Evolutionary conservation across 2,113 vertebrate genomes (phyloP), one percentile per base, ranked within the genome.

Genomic region (Falcunculus frontatus): DNA sequence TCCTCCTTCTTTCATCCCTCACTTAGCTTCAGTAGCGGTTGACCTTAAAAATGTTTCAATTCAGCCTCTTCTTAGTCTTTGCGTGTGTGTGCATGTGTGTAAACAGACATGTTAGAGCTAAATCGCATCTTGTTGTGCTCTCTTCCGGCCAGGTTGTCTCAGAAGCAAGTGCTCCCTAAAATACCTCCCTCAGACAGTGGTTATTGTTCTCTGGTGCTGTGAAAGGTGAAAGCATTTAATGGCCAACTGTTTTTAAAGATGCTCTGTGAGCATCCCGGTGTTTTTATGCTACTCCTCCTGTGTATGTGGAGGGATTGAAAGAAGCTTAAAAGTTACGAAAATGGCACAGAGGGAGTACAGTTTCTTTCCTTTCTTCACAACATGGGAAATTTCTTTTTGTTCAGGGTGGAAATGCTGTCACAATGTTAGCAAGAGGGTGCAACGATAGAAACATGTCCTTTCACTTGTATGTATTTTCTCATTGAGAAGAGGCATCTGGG

Each of bases 71-170:
- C 37, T 46, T 73, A 25, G 25, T 47, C 62, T 74, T 27, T 13
- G 10, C 15, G 25, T 67, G 29, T 3, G 1, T 16, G 11, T 55
- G 18, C 2, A 1, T 30, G 10, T 46, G 18, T 56, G 18, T 63
- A 39, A 75, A 63, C 50, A 74, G 76, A 39, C 1, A 1, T 13
- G 4, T 57, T n/a, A 30, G 59, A 77, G 44, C 26, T 86, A 55
- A 81, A 80, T 67, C 0, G 0, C 16, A 49, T 70, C n/a, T 35
- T 74, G 20, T 22, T 8, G 1, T 5, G 23, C 21, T 78, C 39
- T 56, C 9, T 73, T 83, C 77, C 18, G 47, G 52, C 29, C 53
- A 65, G 35, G 5, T 68, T 80, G 39, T 56, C 46, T 77, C 46
- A 55, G 80, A 93, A 93, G 53, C n/a, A 74, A 26, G 32, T 65